Evolutionary conservation across 2,797 vertebrate genomes (phyloP).

Genomic region (Girardinus metallicus): DNA sequence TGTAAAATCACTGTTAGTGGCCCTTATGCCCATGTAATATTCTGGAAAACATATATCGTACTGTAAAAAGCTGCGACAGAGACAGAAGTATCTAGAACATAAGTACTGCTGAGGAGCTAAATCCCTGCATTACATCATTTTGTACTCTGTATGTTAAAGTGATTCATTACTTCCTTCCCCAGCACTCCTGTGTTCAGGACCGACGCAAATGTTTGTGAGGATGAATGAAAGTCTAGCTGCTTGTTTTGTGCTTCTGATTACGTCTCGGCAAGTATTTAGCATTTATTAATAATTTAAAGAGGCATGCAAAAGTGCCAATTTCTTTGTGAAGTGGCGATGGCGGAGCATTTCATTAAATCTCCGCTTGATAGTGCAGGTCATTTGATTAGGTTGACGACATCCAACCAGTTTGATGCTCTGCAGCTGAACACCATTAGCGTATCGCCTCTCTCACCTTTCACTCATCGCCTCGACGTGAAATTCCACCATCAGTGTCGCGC

Average conservation of each 20-base stretch:
- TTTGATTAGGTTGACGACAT: conserved; percentile 67
- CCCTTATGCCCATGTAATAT: conserved; percentile 51
- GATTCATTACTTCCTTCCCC: conserved; percentile 31
- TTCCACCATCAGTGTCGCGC: conserved; percentile 37
- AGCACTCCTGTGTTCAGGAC: conserved; percentile 18
- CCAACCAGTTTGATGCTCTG: conserved; percentile 42
- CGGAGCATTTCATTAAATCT: conserved; percentile 60
- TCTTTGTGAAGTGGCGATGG: conserved; percentile 36
- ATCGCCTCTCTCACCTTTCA: conserved; percentile 46
- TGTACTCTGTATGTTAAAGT: conserved; percentile 45
- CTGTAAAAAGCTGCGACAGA: conserved; percentile 49
- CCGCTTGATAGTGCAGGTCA: conserved; percentile 46
- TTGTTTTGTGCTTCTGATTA: conserved; percentile 25
- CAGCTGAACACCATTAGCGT: conserved; percentile 50
- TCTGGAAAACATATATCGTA: conserved; percentile 61
- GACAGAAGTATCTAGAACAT: conserved; percentile 45
- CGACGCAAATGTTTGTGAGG: conserved; percentile 27
- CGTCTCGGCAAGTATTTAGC: conserved; percentile 12
- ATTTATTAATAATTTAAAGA: conserved; percentile 37
- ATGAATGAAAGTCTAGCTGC: conserved; percentile 16
- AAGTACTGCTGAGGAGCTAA: conserved; percentile 68
- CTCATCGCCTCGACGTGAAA: conserved; percentile 45
- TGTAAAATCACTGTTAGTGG: conserved; percentile 23
- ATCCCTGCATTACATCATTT: conserved; percentile 63
- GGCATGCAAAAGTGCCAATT: conserved; percentile 19